Conservation (phyloP, 2,888 invertebrate species). For the Falcaria lacertinaria region DNA sequence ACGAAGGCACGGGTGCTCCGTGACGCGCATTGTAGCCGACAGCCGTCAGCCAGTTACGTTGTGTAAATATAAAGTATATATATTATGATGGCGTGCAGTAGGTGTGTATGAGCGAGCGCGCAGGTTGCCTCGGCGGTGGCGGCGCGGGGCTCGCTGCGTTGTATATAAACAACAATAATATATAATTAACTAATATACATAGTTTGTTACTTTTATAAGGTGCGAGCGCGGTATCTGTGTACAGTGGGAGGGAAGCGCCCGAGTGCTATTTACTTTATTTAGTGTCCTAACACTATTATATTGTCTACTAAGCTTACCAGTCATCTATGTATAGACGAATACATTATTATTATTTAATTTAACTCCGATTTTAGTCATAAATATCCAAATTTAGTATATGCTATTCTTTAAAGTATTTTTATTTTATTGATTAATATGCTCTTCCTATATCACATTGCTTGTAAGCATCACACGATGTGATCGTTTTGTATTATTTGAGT, state of each 20-base stretch:
- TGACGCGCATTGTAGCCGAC: constrained; percentile 41
- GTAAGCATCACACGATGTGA: constrained; percentile 69
- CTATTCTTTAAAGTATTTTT: constrained; percentile 61
- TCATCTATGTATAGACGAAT: constrained; percentile 76
- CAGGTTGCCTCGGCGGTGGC: constrained; percentile 55
- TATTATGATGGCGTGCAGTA: constrained; percentile 37
- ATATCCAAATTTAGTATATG: constrained; percentile 79
- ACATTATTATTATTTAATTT: constrained; percentile 69
- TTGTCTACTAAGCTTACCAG: constrained; percentile 77
- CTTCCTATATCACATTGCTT: constrained; percentile 58
- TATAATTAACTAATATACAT: constrained; percentile 63
- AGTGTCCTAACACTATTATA: constrained; percentile 70
- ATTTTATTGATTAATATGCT: constrained; percentile 52
- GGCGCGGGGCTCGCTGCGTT: constrained; percentile 60
- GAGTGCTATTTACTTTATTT: constrained; percentile 71
- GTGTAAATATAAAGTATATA: constrained; percentile 68
- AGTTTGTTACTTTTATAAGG: constrained; percentile 73
- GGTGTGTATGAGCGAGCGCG: constrained; percentile 60
- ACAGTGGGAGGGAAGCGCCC: constrained; percentile 48
- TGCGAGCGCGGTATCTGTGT: constrained; percentile 60
- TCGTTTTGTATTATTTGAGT: constrained; percentile 57
- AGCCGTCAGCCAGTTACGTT: constrained; percentile 63
- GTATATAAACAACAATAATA: constrained; percentile 74
- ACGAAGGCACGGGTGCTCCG: constrained; percentile 60
- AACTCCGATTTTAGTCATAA: constrained; percentile 77